Evolutionary conservation across 2,113 vertebrate species (phyloP).

Genomic region (Piaya cayana): DNA sequence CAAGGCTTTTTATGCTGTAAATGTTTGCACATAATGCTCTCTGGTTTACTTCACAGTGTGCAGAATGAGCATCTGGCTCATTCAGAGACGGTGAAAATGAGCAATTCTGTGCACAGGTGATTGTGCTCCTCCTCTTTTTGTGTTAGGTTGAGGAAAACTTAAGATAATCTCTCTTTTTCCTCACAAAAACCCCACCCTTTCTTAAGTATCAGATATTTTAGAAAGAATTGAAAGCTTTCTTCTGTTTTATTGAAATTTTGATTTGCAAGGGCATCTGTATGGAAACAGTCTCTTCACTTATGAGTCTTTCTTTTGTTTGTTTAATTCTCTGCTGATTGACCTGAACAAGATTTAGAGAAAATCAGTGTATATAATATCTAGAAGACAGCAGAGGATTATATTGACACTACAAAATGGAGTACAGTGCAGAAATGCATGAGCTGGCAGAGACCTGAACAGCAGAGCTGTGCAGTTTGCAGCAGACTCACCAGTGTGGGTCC

Average conservation of each 20-base stretch:
- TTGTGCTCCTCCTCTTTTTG: not conserved
- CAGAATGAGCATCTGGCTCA: not conserved
- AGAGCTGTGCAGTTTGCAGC: not conserved
- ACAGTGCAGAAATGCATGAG: not conserved
- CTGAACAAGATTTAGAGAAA: not conserved
- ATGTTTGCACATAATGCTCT: slow-evolving; percentile 53
- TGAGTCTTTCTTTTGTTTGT: not conserved
- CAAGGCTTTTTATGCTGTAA: slow-evolving; percentile 5
- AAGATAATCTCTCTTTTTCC: not conserved
- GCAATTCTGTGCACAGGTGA: not conserved
- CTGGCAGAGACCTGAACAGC: not conserved
- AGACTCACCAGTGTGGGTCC: not conserved
- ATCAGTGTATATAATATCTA: not conserved
- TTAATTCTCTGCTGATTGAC: not conserved
- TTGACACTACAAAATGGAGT: not conserved
- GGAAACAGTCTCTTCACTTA: not conserved
- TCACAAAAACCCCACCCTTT: not conserved
- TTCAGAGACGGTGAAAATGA: not conserved
- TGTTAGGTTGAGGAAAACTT: not conserved
- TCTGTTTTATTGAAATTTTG: not conserved
- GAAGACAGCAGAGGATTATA: not conserved
- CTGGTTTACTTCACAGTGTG: slow-evolving; percentile 31
- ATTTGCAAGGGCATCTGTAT: slow-evolving; percentile 3
- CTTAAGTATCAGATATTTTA: not conserved
- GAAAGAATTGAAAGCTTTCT: not conserved